A percentile compares a stretch with the other conserved stretches of the same genome.
These are phyloP conservation scores for Siniperca scherzeri DNA, from an alignment of 2,797 vertebrate species.

Conservation along the genomic window DNA sequence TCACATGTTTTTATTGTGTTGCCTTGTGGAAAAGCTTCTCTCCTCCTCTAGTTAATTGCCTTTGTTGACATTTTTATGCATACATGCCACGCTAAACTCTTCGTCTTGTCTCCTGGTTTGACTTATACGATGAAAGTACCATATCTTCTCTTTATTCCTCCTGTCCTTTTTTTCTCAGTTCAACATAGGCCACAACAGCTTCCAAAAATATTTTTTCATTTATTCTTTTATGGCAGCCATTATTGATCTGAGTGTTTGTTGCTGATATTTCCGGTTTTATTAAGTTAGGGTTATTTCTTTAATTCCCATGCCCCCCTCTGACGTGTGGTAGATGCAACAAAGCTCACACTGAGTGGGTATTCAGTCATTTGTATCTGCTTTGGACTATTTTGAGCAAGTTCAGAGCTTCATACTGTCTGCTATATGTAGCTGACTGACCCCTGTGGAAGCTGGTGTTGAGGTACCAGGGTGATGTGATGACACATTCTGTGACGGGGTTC, in stretches of 20 bases:
- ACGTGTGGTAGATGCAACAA: background rate
- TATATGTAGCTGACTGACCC: constrained; percentile 33
- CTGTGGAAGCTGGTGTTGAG: constrained; percentile 20
- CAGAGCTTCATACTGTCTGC: background rate
- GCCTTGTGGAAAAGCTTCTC: constrained; percentile 2
- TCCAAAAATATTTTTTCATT: constrained; percentile 20
- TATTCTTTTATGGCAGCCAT: constrained; percentile 19
- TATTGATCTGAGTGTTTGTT: constrained; percentile 29
- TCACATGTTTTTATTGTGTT: constrained; percentile 3
- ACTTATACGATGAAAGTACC: constrained; percentile 49
- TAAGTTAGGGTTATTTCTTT: constrained; percentile 37
- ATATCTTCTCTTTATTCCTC: background rate
- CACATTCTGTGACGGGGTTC: constrained; percentile 26
- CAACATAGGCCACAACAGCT: constrained; percentile 16
- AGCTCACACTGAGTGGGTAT: background rate
- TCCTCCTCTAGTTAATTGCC: constrained; percentile 46
- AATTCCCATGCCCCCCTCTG: constrained; percentile 1
- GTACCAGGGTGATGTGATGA: constrained; percentile 34
- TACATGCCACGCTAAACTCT: constrained; percentile 25
- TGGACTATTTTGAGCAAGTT: constrained; percentile 37
- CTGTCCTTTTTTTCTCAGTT: background rate
- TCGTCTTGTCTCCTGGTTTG: constrained; percentile 36
- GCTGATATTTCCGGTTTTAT: constrained; percentile 39
- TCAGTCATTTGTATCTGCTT: constrained; percentile 9
- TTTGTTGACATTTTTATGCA: constrained; percentile 55